phyloP scores from a whole-genome alignment of 2,797 vertebrate genomes.

The Epinephelus coioides region DNA sequence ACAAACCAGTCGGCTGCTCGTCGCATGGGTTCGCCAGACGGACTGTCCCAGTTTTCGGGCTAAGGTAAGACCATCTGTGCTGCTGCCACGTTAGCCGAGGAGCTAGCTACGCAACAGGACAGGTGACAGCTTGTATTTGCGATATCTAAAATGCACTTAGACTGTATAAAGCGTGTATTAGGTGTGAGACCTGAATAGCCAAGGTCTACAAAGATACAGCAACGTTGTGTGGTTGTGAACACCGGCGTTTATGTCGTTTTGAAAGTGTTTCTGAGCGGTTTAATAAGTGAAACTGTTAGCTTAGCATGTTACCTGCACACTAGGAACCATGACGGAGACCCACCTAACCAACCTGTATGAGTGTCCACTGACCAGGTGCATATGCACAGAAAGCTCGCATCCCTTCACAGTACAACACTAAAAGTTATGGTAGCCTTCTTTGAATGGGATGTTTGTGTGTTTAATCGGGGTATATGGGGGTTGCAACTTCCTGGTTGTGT shows the following conservation, averaged over 20 bases:
- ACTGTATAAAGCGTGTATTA: background rate
- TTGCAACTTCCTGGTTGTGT: constrained; percentile 13
- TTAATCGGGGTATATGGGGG: background rate
- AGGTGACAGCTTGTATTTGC: constrained; percentile 29
- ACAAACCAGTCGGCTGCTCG: background rate
- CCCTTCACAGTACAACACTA: too few species aligned
- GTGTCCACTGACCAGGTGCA: background rate
- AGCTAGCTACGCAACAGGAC: constrained; percentile 52
- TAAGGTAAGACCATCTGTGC: constrained; percentile 58
- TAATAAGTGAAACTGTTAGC: constrained; percentile 28
- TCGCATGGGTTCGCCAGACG: background rate
- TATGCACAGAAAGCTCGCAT: background rate
- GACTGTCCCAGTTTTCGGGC: constrained; percentile 21
- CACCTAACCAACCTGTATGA: constrained; percentile 23
- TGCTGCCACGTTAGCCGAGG: constrained; percentile 35
- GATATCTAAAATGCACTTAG: background rate
- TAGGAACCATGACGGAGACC: background rate
- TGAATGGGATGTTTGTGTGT: background rate
- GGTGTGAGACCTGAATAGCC: background rate
- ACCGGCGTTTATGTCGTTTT: background rate
- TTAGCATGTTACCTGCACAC: constrained; percentile 32
- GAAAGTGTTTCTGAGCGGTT: background rate
- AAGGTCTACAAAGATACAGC: fast-evolving
- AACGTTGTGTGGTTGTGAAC: too few species aligned
- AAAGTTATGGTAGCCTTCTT: fast-evolving